Base-by-base conservation (phyloP, 1,140 invertebrate genomes). In the Drosophila eugracilis region DNA sequence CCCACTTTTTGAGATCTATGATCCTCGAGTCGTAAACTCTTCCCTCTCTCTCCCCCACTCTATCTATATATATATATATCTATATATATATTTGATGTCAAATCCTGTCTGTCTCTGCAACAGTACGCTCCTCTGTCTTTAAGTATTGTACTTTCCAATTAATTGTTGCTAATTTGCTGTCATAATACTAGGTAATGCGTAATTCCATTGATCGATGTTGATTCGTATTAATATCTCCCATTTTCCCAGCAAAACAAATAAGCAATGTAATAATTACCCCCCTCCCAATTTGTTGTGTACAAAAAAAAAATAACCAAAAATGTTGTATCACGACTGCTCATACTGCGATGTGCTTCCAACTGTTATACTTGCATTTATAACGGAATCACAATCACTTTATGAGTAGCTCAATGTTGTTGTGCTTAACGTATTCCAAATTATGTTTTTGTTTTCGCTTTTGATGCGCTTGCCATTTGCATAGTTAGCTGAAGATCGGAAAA, bases 161-260 rank as follows among this genome's bases (percentile, higher is more conserved):
- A 80, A 74, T 55, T 88, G 70, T 88, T 81, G 85, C 59, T 86
- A 81, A 78, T 60, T 85, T 86, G 83, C 74, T 86, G 83, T 88
- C 78, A 65, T 88, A 81, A n/a, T n/a, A n/a, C n/a, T 45, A 53
- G 39, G 47, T 81, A 78, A 77, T 81, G 52, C 83, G 81, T 81
- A 74, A 60, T 86, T 59, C 63, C 59, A 71, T 69, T 88, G 74
- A 78, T 88, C 67, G 74, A 63, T 81, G 75, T 83, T 84, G 34
- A 73, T 80, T 80, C 58, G 55, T 84, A 72, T 59, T 77, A 19
- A 47, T 70, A 26, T 62, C 55, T 52, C 71, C 21, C 21, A 55
- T 54, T n/a, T n/a, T 24, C 55, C 36, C 44, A 72, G 65, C 65
- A 57, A 24, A 37, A 55, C 48, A 80, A 65, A 37, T 48, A 32